Base-by-base conservation (phyloP, 2,797 vertebrate genomes). In the Eulemur mongoz region DNA sequence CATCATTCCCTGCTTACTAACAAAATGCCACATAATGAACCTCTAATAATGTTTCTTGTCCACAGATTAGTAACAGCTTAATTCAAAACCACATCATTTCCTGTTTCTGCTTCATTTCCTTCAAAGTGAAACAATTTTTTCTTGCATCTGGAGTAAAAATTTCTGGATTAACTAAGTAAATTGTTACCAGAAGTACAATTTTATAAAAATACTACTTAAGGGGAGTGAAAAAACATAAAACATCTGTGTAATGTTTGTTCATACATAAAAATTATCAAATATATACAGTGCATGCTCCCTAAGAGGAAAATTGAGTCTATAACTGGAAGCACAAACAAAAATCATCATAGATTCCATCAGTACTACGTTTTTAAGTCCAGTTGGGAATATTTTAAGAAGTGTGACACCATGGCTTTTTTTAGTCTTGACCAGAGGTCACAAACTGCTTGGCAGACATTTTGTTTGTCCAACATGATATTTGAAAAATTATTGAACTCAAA, bases 111-210 rank as follows among this genome's bases (percentile, higher is more conserved):
- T 96, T 97, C 94, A 88, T 86, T 96, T 97, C 94, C 87, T 97
- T 95, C 96, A 95, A 97, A 98, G 92, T 94, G 90, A 98, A 97
- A 86, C 75, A 96, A 75, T 72, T n/a, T 22, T 75, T 89, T 59
- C 40, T 93, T 97, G 91, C 95, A 93, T 65, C 86, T 90, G 9
- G 83, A 32, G 95, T 45, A 95, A 65, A 83, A 76, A 97, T 89
- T 96, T 97, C 90, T 95, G 92, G 73, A 98, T 97, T 95, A 98
- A 98, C 73, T 86, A 98, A 97, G 72, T 86, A 98, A 97, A 97
- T 94, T 0, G 23, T 96, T 98, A 98, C 95, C 98, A 96, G 97
- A 96, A 95, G 97, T 80, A 67, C 40, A 95, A 92, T 84, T 98
- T 98, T 97, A 95, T 57, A 98, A 96, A 97, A 97, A 70, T 40